Evolutionary conservation across 2,888 invertebrate species (phyloP).

Genomic region (Agrotis clavis): DNA sequence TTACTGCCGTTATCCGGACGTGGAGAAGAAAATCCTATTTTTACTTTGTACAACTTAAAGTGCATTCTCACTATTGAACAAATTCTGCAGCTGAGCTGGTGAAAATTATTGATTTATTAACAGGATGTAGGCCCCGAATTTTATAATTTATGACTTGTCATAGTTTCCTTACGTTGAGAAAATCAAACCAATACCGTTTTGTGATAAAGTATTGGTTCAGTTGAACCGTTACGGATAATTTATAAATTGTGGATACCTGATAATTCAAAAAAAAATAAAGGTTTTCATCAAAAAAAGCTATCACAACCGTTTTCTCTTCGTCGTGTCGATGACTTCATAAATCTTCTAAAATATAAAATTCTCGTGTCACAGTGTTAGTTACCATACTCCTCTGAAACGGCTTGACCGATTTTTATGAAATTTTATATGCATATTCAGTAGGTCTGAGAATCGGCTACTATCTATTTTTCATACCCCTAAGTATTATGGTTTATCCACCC

Average conservation of each 20-base stretch:
- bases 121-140: neutral
- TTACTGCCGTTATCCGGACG: conserved; percentile 42
- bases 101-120: conserved; percentile 23
- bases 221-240: neutral
- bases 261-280: too few species aligned
- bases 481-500: too few species aligned
- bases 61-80: conserved; percentile 34
- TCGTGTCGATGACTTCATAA: too few species aligned
- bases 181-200: neutral
- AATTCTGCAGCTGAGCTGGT: neutral
- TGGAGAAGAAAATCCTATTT: conserved; percentile 49
- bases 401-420: too few species aligned
- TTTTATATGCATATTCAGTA: too few species aligned
- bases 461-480: too few species aligned
- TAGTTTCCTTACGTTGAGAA: neutral
- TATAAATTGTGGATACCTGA: neutral
- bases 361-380: too few species aligned
- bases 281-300: too few species aligned
- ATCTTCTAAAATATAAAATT: too few species aligned
- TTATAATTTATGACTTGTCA: neutral
- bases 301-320: too few species aligned
- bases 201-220: neutral
- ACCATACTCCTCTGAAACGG: too few species aligned
- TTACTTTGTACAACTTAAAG: conserved; percentile 36
- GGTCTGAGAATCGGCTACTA: too few species aligned